phyloP scores from a whole-genome alignment of 2,113 vertebrate species.

The Cercocebus atys region DNA sequence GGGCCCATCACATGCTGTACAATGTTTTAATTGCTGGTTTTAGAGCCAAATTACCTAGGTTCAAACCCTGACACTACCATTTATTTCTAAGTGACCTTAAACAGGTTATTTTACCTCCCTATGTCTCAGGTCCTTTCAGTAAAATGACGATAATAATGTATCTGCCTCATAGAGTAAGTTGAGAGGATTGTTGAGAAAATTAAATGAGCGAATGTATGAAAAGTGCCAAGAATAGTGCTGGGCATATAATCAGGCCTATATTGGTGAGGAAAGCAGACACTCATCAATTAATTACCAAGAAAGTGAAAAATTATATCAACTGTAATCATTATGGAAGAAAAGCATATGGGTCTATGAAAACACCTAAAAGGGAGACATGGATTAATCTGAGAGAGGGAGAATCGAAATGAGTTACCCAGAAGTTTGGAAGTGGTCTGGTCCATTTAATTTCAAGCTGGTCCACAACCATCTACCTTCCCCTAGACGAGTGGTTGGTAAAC shows the following conservation, averaged over 20 bases:
- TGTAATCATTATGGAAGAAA: not conserved
- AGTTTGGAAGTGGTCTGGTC: not conserved
- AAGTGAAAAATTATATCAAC: not conserved
- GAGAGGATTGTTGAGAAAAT: not conserved
- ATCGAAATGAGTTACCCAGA: not conserved
- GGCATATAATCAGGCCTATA: not conserved
- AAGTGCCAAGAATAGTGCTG: not conserved
- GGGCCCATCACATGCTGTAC: too few species aligned
- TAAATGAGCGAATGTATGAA: not conserved
- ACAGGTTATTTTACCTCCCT: not conserved
- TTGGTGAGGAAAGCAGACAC: not conserved
- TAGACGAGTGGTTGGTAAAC: not conserved
- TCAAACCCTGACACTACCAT: not conserved
- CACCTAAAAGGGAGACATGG: not conserved
- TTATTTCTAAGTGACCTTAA: not conserved
- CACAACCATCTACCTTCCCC: not conserved
- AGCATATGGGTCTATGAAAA: not conserved
- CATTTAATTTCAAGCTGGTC: not conserved
- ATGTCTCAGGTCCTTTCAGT: not conserved
- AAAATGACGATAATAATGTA: not conserved
- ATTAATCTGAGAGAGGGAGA: not conserved
- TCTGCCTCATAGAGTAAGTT: not conserved
- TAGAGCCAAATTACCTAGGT: not conserved
- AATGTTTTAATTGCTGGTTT: not conserved
- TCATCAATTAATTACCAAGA: not conserved